Conservation (phyloP, 2,797 vertebrate species). For the Platalea minor region DNA sequence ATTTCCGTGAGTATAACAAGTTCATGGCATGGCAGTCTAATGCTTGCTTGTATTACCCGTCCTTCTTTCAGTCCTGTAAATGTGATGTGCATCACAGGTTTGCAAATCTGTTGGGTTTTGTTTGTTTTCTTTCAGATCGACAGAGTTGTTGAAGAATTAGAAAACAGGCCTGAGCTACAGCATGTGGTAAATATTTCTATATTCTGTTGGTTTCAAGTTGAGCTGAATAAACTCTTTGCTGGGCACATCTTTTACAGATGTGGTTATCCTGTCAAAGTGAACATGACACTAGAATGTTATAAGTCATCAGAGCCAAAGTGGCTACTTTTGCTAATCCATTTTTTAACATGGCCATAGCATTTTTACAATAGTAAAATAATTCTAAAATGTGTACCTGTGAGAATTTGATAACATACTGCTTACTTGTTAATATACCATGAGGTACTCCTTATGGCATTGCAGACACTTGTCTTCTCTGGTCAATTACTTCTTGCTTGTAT, state of each 20-base stretch:
- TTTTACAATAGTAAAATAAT: neutral
- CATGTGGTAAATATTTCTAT: slow-evolving; percentile 83
- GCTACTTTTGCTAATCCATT: neutral
- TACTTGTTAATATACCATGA: neutral
- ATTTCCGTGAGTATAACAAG: slow-evolving; percentile 86
- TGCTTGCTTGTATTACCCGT: neutral
- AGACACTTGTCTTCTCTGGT: neutral
- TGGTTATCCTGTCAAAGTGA: neutral
- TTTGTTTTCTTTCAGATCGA: slow-evolving; percentile 82
- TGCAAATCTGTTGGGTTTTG: neutral
- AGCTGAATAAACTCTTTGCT: neutral
- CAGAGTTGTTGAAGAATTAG: slow-evolving; percentile 91
- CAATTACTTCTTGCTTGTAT: neutral
- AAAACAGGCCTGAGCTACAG: slow-evolving; percentile 89
- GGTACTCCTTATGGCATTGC: neutral
- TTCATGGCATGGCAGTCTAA: neutral
- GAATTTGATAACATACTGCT: neutral
- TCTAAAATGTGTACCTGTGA: neutral
- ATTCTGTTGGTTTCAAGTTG: neutral
- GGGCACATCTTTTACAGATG: neutral
- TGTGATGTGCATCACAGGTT: neutral
- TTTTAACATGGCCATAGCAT: neutral
- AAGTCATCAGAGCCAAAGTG: neutral
- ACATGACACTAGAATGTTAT: neutral
- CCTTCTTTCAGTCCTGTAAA: neutral